A percentile compares a stretch with the other conserved stretches of the same genome.
Conservation (phyloP, 2,888 invertebrate species). For the Eulithis testata region DNA sequence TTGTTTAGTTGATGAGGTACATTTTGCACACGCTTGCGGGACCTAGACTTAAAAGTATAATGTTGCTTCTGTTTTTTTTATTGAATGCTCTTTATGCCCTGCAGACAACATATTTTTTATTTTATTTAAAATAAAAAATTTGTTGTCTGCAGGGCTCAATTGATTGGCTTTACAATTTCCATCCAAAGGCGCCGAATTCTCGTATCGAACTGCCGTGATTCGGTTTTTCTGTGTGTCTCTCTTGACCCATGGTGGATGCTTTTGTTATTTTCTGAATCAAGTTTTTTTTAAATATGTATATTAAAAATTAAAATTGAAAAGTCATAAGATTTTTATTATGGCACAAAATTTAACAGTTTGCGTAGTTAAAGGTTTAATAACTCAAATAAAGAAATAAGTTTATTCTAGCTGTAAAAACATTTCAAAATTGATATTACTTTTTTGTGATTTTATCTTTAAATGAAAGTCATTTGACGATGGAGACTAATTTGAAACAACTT, state of each 20-base stretch:
- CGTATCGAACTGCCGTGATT: constrained; percentile 18
- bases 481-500: constrained; percentile 24
- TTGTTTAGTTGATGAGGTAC: too few relatives aligned
- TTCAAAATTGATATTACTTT: not conserved
- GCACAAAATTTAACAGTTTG: not conserved
- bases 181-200: constrained; percentile 10
- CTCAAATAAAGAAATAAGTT: too few relatives aligned
- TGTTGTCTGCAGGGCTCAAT: constrained; percentile 1
- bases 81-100: too few relatives aligned
- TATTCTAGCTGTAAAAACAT: too few relatives aligned
- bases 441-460: not conserved
- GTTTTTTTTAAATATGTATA: too few relatives aligned
- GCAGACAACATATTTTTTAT: too few relatives aligned
- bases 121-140: not conserved
- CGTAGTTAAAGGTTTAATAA: too few relatives aligned
- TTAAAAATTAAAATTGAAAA: too few relatives aligned
- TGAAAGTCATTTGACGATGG: constrained; percentile 7
- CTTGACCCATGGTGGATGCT: not conserved
- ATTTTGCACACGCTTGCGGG: too few relatives aligned
- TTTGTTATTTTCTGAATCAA: not conserved
- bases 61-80: too few relatives aligned
- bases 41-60: too few relatives aligned
- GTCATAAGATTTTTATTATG: not conserved
- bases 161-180: constrained; percentile 19
- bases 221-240: constrained; percentile 3